Conservation (phyloP, 2,113 vertebrate species). For the Mohoua ochrocephala region DNA sequence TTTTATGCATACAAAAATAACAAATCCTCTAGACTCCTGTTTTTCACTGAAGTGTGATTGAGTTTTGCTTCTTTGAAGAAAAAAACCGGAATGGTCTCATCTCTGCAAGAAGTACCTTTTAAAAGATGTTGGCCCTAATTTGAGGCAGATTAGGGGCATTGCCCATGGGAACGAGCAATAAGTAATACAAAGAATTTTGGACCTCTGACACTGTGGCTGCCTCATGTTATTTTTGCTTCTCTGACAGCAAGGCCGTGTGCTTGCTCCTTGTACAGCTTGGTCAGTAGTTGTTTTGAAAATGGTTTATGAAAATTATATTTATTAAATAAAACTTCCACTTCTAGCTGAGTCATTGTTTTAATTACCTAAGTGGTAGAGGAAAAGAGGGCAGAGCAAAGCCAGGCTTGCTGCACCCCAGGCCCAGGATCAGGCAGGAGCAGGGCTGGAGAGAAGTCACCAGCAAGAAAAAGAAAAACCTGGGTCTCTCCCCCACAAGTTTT, state of each 20-base stretch:
- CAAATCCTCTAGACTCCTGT: neutral
- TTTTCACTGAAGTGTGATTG: neutral
- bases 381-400: rapidly evolving
- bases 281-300: constrained; percentile 70
- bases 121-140: neutral
- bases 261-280: constrained; percentile 60
- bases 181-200: constrained; percentile 11
- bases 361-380: neutral
- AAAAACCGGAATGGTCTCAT: neutral
- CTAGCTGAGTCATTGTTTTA: constrained; percentile 10
- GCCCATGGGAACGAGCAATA: constrained; percentile 41
- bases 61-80: neutral
- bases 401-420: neutral
- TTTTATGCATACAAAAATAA: neutral
- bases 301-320: constrained; percentile 85
- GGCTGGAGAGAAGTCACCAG: neutral
- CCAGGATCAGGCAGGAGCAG: neutral
- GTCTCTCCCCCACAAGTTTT: too few relatives aligned
- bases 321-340: constrained; percentile 80
- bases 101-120: neutral
- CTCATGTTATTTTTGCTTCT: constrained; percentile 4
- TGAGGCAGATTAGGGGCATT: neutral
- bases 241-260: neutral
- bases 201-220: constrained; percentile 65
- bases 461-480: neutral